Evolutionary conservation across 1,140 invertebrate genomes (phyloP).

Genomic region (Eurytemora carolleeae): DNA sequence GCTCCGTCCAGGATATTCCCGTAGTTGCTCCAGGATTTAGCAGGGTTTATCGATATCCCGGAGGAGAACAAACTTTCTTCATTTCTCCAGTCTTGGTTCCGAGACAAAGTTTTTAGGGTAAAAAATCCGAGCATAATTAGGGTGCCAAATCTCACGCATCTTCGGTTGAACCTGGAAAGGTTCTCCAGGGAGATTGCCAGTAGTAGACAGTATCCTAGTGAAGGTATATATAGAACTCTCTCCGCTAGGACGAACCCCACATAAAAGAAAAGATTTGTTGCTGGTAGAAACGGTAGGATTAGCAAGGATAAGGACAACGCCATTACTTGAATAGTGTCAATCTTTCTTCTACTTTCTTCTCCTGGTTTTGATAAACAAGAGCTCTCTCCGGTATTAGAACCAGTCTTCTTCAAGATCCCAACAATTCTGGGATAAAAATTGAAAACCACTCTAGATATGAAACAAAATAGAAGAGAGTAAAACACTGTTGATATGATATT

Average conservation of each 20-base stretch:
- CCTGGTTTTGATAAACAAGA: background rate
- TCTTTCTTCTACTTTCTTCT: background rate
- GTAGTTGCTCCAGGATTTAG: conserved; percentile 90
- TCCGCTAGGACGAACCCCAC: conserved; percentile 21
- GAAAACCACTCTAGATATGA: too few relatives aligned
- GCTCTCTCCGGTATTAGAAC: background rate
- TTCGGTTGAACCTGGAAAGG: too few relatives aligned
- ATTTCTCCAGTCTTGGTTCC: conserved; percentile 75
- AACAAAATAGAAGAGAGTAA: too few relatives aligned
- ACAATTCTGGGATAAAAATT: too few relatives aligned
- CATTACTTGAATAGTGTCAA: too few relatives aligned
- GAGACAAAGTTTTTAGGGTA: conserved; percentile 43
- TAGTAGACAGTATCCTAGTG: conserved; percentile 79
- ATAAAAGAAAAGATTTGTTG: conserved; percentile 20
- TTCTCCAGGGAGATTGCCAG: conserved; percentile 42
- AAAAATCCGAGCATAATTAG: conserved; percentile 4
- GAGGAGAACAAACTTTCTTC: conserved; percentile 82
- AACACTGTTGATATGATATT: conserved; percentile 24
- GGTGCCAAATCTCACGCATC: too few relatives aligned
- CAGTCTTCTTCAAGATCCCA: too few relatives aligned
- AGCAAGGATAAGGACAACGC: conserved; percentile 18
- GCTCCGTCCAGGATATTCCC: conserved; percentile 59
- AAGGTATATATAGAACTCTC: conserved; percentile 26
- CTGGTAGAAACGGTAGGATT: conserved; percentile 19
- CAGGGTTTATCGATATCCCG: conserved; percentile 74